Base-by-base conservation (phyloP, 1,140 invertebrate species). In the Batillaria attramentaria region DNA sequence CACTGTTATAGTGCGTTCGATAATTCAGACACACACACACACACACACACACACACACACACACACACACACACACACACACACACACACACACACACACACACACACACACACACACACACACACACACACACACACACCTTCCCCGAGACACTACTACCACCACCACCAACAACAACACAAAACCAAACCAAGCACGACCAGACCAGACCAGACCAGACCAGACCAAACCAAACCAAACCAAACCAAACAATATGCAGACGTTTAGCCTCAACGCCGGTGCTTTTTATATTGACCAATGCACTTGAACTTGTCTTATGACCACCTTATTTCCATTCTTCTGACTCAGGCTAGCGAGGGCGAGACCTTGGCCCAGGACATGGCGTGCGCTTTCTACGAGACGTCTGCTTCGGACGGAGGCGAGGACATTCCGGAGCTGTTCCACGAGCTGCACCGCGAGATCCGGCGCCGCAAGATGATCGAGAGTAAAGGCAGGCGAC, bases 331-430 rank as follows among this genome's bases (percentile, higher is more conserved):
- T n/a, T n/a, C n/a, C n/a, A n/a, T n/a, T n/a, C n/a, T n/a, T n/a
- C n/a, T n/a, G n/a, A n/a, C n/a, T n/a, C 70, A 94, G 84, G 93
- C 93, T 10, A 95, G 96, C 83, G 97, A 98, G 91, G 97, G 95
- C 0, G 93, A 94, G 81, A 91, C 93, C 8, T 90, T 95, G 37
- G 95, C 94, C 80, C 86, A 94, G 93, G 91, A 95, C 57, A 87
- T 96, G 82, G 94, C 95, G 50, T 96, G 95, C 87, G 94, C 95
- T 78, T 96, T 96, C 85, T 95, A 95, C 87, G 95, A 97, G 90
- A 95, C 96, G 65, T 96, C 95, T 1, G 95, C 95, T 1, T 91
- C 95, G 72, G 95, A 96, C 86, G 95, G 94, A 82, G 93, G 95
- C 62, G 94, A 95, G 50, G 87, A 89, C 43, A 87, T 88, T 24